Evolutionary conservation across 2,113 vertebrate species (phyloP).

Genomic region (Panthera tigris): DNA sequence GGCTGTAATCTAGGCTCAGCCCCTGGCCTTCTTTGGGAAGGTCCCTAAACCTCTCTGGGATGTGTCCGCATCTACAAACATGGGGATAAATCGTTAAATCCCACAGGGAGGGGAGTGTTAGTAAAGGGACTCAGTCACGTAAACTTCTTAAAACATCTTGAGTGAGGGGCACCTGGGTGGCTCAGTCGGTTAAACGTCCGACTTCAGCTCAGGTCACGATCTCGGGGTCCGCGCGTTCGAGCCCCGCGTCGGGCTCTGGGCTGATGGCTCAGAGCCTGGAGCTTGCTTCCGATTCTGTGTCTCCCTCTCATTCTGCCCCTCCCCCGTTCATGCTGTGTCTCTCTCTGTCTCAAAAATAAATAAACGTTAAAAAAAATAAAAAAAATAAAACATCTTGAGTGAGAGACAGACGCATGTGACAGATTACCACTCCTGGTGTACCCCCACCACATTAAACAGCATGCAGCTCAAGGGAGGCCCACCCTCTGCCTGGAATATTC

Average conservation of each 20-base stretch:
- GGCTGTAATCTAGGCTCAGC: background rate
- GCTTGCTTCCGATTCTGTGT: too few relatives aligned
- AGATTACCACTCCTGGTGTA: accelerated
- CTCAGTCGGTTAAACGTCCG: too few relatives aligned
- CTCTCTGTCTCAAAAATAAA: too few relatives aligned
- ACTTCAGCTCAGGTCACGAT: too few relatives aligned
- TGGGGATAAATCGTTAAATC: background rate
- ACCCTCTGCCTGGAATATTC: background rate
- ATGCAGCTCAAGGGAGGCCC: background rate
- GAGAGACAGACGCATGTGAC: background rate
- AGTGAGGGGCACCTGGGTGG: background rate
- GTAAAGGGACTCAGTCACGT: background rate
- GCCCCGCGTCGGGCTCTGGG: too few relatives aligned
- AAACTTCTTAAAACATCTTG: background rate
- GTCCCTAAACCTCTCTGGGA: background rate
- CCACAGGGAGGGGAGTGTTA: background rate
- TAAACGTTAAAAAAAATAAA: too few relatives aligned
- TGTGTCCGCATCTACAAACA: background rate
- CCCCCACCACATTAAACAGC: accelerated
- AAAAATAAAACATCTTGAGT: background rate
- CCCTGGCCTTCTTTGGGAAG: background rate
- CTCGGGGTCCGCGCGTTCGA: too few relatives aligned
- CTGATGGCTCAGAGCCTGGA: too few relatives aligned
- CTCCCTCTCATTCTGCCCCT: too few relatives aligned
- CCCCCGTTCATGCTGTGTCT: too few relatives aligned